Evolutionary conservation across 2,113 vertebrate species (phyloP).

Genomic region (Epinephelus lanceolatus): DNA sequence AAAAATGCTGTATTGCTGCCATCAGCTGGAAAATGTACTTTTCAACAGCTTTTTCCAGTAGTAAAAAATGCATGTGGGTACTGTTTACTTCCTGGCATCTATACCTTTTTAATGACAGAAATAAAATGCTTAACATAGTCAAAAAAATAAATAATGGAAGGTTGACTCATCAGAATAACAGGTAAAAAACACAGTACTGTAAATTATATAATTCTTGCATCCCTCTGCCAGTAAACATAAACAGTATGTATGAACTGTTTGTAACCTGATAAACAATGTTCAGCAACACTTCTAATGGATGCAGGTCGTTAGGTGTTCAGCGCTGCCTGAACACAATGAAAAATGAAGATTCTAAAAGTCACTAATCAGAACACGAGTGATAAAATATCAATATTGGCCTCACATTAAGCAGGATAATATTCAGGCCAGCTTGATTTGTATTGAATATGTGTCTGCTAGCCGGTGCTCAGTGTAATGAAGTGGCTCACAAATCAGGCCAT

Average conservation of each 20-base stretch:
- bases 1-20: neutral
- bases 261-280: slow-evolving; percentile 84
- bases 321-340: slow-evolving; percentile 82
- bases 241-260: slow-evolving; percentile 41
- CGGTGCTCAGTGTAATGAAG: slow-evolving; percentile 95
- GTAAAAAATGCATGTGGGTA: neutral
- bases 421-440: slow-evolving; percentile 95
- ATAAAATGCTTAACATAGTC: neutral
- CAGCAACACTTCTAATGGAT: slow-evolving; percentile 82
- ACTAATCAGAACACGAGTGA: slow-evolving; percentile 87
- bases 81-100: too few species aligned
- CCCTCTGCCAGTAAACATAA: slow-evolving; percentile 32
- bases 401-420: slow-evolving; percentile 95
- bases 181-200: neutral
- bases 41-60: neutral
- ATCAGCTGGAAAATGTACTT: neutral
- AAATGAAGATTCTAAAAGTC: slow-evolving; percentile 87
- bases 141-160: neutral
- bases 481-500: slow-evolving; percentile 98
- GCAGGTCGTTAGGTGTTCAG: slow-evolving; percentile 82
- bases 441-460: slow-evolving; percentile 96
- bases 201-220: neutral
- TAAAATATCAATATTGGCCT: slow-evolving; percentile 93
- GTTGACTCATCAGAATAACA: neutral
- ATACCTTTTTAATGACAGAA: too few species aligned